Conservation (phyloP, 2,888 invertebrate species). For the Drosophila pseudotakahashii region DNA sequence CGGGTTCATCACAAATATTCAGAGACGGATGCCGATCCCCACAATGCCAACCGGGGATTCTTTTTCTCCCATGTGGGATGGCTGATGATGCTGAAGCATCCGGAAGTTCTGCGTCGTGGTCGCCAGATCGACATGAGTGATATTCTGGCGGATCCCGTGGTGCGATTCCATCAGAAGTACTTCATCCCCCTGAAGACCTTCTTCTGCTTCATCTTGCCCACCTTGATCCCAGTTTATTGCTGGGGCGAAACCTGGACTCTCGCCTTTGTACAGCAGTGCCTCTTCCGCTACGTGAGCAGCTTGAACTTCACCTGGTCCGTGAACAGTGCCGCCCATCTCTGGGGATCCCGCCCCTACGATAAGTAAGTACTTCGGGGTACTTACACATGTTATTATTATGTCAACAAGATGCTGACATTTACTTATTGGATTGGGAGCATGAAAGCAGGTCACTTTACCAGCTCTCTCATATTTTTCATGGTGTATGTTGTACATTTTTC, state of each 20-base stretch:
- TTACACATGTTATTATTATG: neutral
- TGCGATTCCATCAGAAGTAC: slow-evolving; percentile 91
- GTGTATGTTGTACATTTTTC: neutral
- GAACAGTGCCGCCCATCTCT: slow-evolving; percentile 94
- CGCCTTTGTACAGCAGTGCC: slow-evolving; percentile 88
- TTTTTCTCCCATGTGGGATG: slow-evolving; percentile 97
- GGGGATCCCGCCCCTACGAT: slow-evolving; percentile 90
- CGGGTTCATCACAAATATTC: slow-evolving; percentile 93
- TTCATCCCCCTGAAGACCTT: slow-evolving; percentile 88
- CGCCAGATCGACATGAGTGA: slow-evolving; percentile 93
- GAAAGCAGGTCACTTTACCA: slow-evolving; percentile 7
- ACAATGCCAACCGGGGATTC: slow-evolving; percentile 92
- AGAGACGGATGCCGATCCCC: slow-evolving; percentile 93
- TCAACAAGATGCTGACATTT: slow-evolving; percentile 2
- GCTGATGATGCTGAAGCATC: slow-evolving; percentile 95
- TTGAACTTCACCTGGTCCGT: slow-evolving; percentile 96
- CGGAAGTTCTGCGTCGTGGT: slow-evolving; percentile 91
- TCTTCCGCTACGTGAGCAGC: slow-evolving; percentile 89
- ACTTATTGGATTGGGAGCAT: neutral
- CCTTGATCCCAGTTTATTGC: slow-evolving; percentile 87
- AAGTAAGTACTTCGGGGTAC: slow-evolving; percentile 85
- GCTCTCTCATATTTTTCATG: neutral
- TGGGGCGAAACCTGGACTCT: slow-evolving; percentile 90
- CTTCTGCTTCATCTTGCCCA: slow-evolving; percentile 90
- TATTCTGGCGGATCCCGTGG: slow-evolving; percentile 90